Conservation (phyloP, 2,113 vertebrate species). For the Eubucco bourcierii region DNA sequence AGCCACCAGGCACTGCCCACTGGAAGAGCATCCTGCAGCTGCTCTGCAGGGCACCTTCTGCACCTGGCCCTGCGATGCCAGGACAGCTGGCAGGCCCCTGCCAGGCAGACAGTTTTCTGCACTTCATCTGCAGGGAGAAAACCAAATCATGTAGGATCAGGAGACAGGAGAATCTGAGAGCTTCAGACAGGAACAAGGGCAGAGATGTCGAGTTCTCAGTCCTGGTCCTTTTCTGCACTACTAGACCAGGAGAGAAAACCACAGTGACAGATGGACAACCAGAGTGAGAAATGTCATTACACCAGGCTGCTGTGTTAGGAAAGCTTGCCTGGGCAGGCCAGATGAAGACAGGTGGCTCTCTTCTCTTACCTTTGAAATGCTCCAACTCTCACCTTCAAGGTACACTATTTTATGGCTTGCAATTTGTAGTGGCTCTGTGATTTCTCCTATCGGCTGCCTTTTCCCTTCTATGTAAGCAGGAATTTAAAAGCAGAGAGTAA, state of each 20-base stretch:
- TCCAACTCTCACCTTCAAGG: background rate
- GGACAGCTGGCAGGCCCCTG: background rate
- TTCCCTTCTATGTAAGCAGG: background rate
- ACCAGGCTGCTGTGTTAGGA: background rate
- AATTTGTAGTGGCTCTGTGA: background rate
- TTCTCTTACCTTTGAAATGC: background rate
- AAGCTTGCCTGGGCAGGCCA: background rate
- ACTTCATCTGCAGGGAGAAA: background rate
- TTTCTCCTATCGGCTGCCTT: background rate
- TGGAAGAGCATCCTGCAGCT: background rate
- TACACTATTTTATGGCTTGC: background rate
- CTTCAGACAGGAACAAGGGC: background rate
- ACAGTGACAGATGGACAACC: constrained; percentile 12
- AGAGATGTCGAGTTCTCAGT: background rate
- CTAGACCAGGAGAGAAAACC: background rate
- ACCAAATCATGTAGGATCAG: background rate
- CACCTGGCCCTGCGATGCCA: background rate
- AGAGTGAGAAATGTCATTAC: constrained; percentile 4
- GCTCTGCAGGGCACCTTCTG: background rate
- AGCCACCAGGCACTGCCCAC: background rate
- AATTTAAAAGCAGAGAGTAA: constrained; percentile 23
- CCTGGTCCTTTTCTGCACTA: background rate
- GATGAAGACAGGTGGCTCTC: constrained; percentile 17
- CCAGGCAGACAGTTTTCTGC: background rate
- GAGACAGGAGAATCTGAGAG: background rate